Conservation (phyloP, 2,113 vertebrate species). For the Lanius collurio region DNA sequence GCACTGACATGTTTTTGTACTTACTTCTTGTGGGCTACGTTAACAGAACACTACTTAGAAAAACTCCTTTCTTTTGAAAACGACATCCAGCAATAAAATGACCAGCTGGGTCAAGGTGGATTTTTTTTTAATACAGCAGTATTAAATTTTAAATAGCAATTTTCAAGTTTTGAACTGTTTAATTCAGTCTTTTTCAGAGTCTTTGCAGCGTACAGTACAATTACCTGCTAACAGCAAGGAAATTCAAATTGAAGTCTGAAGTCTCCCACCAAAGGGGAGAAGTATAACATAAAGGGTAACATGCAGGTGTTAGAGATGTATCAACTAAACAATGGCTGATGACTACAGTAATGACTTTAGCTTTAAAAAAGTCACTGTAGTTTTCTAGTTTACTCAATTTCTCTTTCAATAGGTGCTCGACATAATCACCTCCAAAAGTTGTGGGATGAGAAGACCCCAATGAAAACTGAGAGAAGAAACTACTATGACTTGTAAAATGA, state of each 20-base stretch:
- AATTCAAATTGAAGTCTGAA: not conserved
- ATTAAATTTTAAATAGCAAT: not conserved
- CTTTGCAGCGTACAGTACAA: not conserved
- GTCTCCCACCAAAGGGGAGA: not conserved
- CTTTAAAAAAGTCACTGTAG: not conserved
- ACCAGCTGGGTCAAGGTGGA: not conserved
- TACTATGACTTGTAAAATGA: not conserved
- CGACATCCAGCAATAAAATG: not conserved
- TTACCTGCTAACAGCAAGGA: not conserved
- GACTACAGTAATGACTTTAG: not conserved
- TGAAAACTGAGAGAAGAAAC: not conserved
- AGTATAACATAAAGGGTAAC: not conserved
- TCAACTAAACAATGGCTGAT: not conserved
- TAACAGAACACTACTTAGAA: not conserved
- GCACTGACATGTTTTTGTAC: not conserved
- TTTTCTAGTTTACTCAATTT: not conserved
- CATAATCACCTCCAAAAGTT: not conserved
- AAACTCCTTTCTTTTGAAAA: not conserved
- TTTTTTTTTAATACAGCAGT: not conserved
- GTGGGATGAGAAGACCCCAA: not conserved
- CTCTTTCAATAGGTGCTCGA: not conserved
- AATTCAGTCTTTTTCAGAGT: not conserved
- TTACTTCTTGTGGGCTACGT: not conserved
- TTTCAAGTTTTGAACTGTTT: not conserved
- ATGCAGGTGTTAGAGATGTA: not conserved